Evolutionary conservation across 1,140 invertebrate species (phyloP), one percentile per base, ranked within the genome.

Genomic region (Mercenaria mercenaria): DNA sequence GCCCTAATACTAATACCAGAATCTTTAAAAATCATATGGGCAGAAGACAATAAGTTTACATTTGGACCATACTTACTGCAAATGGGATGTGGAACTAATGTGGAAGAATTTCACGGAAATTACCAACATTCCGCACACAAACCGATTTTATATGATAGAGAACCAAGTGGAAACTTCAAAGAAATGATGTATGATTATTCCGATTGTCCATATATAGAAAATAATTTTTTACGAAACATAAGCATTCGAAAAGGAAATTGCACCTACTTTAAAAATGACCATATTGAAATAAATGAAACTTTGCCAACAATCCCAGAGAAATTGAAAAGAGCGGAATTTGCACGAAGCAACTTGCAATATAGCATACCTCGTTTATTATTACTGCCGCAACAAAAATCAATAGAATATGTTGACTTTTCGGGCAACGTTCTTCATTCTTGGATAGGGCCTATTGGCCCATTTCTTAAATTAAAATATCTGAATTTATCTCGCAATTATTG

Each of bases 401-500:
- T 85, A 0, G 47, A 52, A 79, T 59, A 72, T 6, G 2, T 77
- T 1, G 74, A 87, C 43, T 0, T 29, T n/a, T 79, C 52, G 8
- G 56, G 43, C 11, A 87, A 87, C 32, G 20, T 79, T 37, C 64
- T 79, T 0, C 20, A 32, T 15, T 26, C 72, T 18, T 87, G 0
- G 50, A 34, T 0, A 8, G 74, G 85, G 15, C 26, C 43, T n/a
- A 13, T 74, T 34, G 85, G 74, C 4, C 76, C 47, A 43, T 34
- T 64, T 79, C 59, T 34, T 0, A 77, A n/a, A 0, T 2, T 87
- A 13, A 79, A 61, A 52, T 56, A 80, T 69, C 18, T 88, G 8
- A 41, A 81, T 47, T 18, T 88, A 1, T 88, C 86, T 23, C 50
- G 41, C 10, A 64, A 64, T 81, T 88, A 80, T 50, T 80, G 76